Conservation (phyloP, 2,888 invertebrate genomes). For the Argyresthia goedartella region DNA sequence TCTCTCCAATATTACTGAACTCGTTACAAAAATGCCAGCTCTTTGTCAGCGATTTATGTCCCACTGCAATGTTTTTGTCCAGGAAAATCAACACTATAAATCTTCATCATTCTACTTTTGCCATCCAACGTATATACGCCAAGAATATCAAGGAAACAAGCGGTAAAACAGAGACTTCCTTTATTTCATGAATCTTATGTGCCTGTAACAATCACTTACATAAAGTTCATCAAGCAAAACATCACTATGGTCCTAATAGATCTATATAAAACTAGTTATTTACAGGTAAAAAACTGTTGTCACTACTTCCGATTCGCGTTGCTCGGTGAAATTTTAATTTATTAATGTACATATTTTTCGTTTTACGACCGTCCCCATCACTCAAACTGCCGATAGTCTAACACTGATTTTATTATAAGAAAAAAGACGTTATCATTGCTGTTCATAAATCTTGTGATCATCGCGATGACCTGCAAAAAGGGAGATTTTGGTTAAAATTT, state of each 20-base stretch:
- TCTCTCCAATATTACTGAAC: conserved; percentile 5
- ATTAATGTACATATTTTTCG: conserved; percentile 37
- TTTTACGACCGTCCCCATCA: conserved; percentile 22
- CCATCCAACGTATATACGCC: not conserved
- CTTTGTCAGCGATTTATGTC: conserved; percentile 1
- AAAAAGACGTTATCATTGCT: conserved; percentile 25
- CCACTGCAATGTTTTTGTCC: conserved; percentile 1
- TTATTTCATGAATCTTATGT: conserved; percentile 48
- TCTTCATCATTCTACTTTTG: not conserved
- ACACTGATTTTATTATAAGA: conserved; percentile 45
- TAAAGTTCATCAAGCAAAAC: conserved; percentile 56
- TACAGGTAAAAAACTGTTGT: conserved; percentile 58
- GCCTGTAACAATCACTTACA: conserved; percentile 55
- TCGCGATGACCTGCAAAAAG: conserved; percentile 47
- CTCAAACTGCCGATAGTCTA: conserved; percentile 34
- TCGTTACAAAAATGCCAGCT: conserved; percentile 4
- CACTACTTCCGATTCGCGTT: conserved; percentile 45
- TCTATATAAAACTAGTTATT: conserved; percentile 51
- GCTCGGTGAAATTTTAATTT: conserved; percentile 30
- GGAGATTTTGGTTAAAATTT: conserved; percentile 5
- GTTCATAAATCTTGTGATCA: conserved; percentile 34
- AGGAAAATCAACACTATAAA: not conserved
- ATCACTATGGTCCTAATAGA: conserved; percentile 46
- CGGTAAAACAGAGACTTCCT: conserved; percentile 46
- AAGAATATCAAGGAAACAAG: conserved; percentile 14